These are phyloP conservation scores for Pocillopora damicornis DNA, from an alignment of 64 coral and sea anemone genomes.

Conservation along the genomic window DNA sequence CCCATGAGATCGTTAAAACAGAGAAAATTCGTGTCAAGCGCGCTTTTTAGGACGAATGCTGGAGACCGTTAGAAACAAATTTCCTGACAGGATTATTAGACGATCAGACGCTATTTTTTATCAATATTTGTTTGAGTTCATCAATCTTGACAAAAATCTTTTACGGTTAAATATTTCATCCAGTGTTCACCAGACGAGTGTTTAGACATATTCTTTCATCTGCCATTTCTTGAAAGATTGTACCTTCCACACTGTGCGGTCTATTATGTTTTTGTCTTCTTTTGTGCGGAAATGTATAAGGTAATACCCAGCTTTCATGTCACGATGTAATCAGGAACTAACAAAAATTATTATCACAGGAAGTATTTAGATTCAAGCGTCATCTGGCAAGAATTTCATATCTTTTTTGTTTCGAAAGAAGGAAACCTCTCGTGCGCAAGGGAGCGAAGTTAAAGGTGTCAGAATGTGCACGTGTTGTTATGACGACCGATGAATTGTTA, in stretches of 20 bases:
- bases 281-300: not conserved
- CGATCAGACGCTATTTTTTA: not conserved
- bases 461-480: not conserved
- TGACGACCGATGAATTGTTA: not conserved
- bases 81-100: not conserved
- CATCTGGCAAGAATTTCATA: too few relatives aligned
- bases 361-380: not conserved
- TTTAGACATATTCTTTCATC: not conserved
- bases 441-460: not conserved
- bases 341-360: not conserved
- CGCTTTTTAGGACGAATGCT: not conserved
- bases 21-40: not conserved
- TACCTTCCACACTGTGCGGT: slow-evolving; percentile 5
- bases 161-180: not conserved
- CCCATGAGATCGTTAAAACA: not conserved
- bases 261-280: not conserved
- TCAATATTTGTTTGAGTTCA: slow-evolving; percentile 14
- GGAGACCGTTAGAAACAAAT: slow-evolving; percentile 11
- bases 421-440: not conserved
- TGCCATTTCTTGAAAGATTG: not conserved
- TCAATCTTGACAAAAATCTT: not conserved
- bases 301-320: not conserved
- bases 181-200: not conserved
- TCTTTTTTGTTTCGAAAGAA: not conserved
- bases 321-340: not conserved